A percentile compares a stretch with the other conserved stretches of the same genome.
phyloP scores from a whole-genome alignment of 2,888 invertebrate genomes.

The Ormyrus labotus region DNA sequence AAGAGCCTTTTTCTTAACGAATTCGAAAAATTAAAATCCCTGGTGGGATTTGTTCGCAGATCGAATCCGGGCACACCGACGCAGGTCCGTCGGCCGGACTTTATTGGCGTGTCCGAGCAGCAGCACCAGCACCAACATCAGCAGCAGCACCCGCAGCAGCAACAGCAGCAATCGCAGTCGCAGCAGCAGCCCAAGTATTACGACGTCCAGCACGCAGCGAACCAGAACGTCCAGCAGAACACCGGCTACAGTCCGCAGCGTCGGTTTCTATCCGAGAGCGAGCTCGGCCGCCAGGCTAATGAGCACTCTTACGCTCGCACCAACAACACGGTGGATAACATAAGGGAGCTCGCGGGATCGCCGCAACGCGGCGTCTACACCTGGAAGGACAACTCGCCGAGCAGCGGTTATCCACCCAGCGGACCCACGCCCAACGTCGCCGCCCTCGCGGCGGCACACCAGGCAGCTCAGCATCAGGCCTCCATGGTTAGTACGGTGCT shows the following conservation, averaged over 20 bases:
- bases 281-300: slow-evolving; percentile 69
- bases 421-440: slow-evolving; percentile 64
- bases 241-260: slow-evolving; percentile 74
- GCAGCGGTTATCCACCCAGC: slow-evolving; percentile 76
- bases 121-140: slow-evolving; percentile 71
- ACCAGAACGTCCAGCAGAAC: slow-evolving; percentile 62
- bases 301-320: slow-evolving; percentile 81
- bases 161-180: slow-evolving; percentile 61
- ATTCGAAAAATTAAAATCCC: neutral
- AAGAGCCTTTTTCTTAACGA: neutral
- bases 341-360: slow-evolving; percentile 91
- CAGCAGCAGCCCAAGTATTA: slow-evolving; percentile 62
- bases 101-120: slow-evolving; percentile 83
- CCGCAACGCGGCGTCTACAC: slow-evolving; percentile 89
- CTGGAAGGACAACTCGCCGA: slow-evolving; percentile 88
- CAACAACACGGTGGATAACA: slow-evolving; percentile 90
- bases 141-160: slow-evolving; percentile 69
- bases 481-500: slow-evolving; percentile 33
- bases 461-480: slow-evolving; percentile 51
- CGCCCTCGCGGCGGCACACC: slow-evolving; percentile 58
- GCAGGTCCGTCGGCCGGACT: slow-evolving; percentile 91
- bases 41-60: slow-evolving; percentile 77
- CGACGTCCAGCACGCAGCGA: slow-evolving; percentile 70
- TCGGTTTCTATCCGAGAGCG: slow-evolving; percentile 88
- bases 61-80: slow-evolving; percentile 95